Conservation (phyloP, 2,797 vertebrate species). For the Gallirallus australis region DNA sequence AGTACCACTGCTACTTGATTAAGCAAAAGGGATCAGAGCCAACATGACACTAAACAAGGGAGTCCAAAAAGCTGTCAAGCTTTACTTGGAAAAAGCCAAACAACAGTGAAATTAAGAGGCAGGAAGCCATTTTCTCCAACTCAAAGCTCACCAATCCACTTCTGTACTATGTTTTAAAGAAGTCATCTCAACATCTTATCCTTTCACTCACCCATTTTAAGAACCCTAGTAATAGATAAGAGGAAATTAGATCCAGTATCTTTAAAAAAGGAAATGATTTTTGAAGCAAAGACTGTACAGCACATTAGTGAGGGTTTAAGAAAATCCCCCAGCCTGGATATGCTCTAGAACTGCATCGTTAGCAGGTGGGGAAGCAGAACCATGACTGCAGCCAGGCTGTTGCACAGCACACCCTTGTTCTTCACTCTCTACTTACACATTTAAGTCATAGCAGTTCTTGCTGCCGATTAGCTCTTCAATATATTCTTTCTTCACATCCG, state of each 20-base stretch:
- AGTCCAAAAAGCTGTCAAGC: neutral
- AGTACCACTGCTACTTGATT: neutral
- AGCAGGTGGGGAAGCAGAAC: neutral
- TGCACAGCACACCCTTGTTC: neutral
- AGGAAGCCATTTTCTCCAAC: neutral
- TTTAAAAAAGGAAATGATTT: neutral
- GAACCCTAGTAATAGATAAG: neutral
- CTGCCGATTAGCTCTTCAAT: constrained; percentile 91
- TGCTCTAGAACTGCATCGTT: neutral
- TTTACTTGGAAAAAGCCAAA: neutral
- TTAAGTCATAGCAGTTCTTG: constrained; percentile 83
- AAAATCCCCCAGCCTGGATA: neutral
- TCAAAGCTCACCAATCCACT: neutral
- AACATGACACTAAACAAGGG: neutral
- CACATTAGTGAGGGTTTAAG: neutral
- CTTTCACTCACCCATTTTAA: neutral
- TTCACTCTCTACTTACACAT: constrained; percentile 78
- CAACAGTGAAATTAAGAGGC: neutral
- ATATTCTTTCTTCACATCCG: constrained; percentile 90
- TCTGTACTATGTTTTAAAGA: neutral
- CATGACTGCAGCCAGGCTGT: neutral
- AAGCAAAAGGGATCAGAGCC: neutral
- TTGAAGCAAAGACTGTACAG: neutral
- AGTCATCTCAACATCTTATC: neutral
- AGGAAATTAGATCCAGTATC: neutral